Evolutionary conservation across 2,113 vertebrate species (phyloP).

Genomic region (Anguilla rostrata): DNA sequence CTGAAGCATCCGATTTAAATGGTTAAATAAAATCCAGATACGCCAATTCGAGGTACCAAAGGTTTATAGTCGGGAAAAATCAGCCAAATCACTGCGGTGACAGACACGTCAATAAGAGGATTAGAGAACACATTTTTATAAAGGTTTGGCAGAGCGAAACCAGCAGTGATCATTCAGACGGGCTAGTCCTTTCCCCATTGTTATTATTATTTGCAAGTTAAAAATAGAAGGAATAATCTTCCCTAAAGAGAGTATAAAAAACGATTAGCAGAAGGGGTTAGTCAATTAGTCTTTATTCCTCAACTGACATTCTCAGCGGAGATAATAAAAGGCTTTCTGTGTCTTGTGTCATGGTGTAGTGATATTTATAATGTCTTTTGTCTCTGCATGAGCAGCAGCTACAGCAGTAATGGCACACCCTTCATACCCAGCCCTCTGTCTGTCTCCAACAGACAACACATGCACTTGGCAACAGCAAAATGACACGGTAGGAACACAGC

Average conservation of each 20-base stretch:
- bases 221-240: constrained; percentile 60
- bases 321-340: constrained; percentile 59
- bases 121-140: constrained; percentile 22
- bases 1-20: constrained; percentile 61
- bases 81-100: constrained; percentile 27
- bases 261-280: constrained; percentile 60
- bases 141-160: constrained; percentile 3
- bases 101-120: constrained; percentile 29
- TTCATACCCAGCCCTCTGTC: constrained; percentile 35
- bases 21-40: constrained; percentile 56
- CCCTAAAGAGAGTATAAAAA: constrained; percentile 56
- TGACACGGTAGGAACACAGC: not conserved
- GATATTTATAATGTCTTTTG: constrained; percentile 64
- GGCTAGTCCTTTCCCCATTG: constrained; percentile 3
- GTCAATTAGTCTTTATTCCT: constrained; percentile 66
- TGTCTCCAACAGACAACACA: constrained; percentile 37
- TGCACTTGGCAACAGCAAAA: constrained; percentile 14
- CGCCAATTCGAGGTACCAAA: constrained; percentile 47
- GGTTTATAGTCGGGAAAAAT: constrained; percentile 29
- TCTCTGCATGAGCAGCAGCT: constrained; percentile 49
- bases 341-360: constrained; percentile 48
- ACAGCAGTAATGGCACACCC: constrained; percentile 37
- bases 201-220: constrained; percentile 38
- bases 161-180: constrained; percentile 16
- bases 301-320: constrained; percentile 52